A percentile compares a stretch with the other conserved stretches of the same genome.
Evolutionary conservation across 2,113 vertebrate genomes (phyloP).

Genomic region (Notechis scutatus): DNA sequence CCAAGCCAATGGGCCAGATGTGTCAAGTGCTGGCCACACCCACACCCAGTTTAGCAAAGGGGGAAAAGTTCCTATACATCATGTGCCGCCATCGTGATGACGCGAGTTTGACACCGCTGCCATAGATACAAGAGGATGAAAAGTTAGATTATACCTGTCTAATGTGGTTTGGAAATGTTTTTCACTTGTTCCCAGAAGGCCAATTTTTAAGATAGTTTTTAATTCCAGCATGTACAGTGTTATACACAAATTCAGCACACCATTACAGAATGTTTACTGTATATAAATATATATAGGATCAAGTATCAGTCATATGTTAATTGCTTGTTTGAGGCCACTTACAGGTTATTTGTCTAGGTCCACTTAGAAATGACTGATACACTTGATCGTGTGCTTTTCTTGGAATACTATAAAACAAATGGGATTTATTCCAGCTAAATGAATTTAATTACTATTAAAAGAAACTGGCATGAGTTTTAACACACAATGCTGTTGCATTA

Average conservation of each 20-base stretch:
- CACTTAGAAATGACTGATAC: neutral
- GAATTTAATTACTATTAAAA: neutral
- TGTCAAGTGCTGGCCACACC: too few species aligned
- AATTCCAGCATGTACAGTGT: neutral
- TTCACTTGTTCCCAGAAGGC: neutral
- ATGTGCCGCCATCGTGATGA: too few species aligned
- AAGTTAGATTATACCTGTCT: neutral
- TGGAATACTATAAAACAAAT: neutral
- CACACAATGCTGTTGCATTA: neutral
- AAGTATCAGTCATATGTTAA: neutral
- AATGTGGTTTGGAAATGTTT: neutral
- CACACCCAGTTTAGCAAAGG: too few species aligned
- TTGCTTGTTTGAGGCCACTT: neutral
- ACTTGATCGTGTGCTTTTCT: neutral
- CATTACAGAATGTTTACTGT: neutral
- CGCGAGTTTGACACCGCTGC: too few species aligned
- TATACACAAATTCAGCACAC: neutral
- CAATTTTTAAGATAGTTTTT: neutral
- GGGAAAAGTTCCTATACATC: too few species aligned
- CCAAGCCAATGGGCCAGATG: too few species aligned
- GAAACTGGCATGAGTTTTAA: neutral
- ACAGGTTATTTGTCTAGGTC: neutral
- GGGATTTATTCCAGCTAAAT: neutral
- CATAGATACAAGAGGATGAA: neutral
- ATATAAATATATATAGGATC: neutral